These are phyloP conservation scores for Drosophila seguyi DNA, from an alignment of 1,140 invertebrate genomes.

Conservation along the genomic window DNA sequence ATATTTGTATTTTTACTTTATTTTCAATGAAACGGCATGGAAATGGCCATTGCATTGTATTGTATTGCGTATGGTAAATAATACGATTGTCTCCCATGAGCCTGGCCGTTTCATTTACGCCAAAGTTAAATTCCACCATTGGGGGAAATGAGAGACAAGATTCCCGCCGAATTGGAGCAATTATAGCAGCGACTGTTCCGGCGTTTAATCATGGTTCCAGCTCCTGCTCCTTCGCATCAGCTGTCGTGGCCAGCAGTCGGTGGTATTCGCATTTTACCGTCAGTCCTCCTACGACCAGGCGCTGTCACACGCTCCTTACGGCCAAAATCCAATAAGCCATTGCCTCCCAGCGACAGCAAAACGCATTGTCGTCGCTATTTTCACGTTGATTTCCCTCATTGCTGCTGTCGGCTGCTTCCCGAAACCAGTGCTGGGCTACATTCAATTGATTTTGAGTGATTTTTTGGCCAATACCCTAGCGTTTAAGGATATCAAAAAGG, in stretches of 20 bases:
- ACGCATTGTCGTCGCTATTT: constrained; percentile 69
- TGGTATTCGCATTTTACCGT: neutral
- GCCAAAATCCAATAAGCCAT: constrained; percentile 76
- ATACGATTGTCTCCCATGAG: constrained; percentile 66
- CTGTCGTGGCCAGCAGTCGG: constrained; percentile 29
- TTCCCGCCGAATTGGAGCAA: constrained; percentile 26
- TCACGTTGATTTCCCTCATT: constrained; percentile 57
- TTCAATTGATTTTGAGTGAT: constrained; percentile 74
- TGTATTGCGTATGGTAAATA: constrained; percentile 63
- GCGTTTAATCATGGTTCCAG: constrained; percentile 18
- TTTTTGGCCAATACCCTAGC: constrained; percentile 48
- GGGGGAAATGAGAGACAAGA: constrained; percentile 13
- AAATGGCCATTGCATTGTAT: constrained; percentile 65
- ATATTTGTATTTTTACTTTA: constrained; percentile 73
- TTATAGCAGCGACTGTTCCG: constrained; percentile 39
- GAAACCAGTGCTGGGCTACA: constrained; percentile 55
- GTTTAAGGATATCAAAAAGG: no score
- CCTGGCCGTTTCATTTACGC: constrained; percentile 49
- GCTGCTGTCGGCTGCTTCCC: constrained; percentile 10
- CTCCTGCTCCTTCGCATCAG: constrained; percentile 2
- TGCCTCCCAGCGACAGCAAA: constrained; percentile 46
- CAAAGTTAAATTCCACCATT: constrained; percentile 44
- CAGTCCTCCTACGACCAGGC: constrained; percentile 8
- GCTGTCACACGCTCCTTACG: constrained; percentile 62
- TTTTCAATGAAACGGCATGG: constrained; percentile 73